Percentiles rank a stretch among this genome's conserved stretches.
Conservation (phyloP, 2,888 invertebrate genomes). For the Trilocha varians region DNA sequence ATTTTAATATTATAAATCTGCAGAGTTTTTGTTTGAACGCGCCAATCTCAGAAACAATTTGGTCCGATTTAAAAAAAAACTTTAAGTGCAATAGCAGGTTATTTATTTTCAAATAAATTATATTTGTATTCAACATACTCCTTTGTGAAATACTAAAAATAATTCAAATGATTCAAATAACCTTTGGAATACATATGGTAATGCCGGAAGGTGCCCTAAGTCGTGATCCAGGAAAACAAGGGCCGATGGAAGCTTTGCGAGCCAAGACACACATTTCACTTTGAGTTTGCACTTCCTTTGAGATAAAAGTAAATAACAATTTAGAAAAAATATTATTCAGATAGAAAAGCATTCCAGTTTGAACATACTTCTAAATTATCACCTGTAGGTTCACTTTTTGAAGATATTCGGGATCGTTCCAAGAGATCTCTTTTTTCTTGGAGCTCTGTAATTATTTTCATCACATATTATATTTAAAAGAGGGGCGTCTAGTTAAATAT, state of each 20-base stretch:
- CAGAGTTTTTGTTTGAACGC: too few species aligned
- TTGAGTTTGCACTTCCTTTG: conserved; percentile 22
- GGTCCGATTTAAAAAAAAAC: too few species aligned
- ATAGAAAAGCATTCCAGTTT: neutral
- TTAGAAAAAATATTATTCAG: too few species aligned
- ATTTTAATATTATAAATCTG: too few species aligned
- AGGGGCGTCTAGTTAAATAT: too few species aligned
- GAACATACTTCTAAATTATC: neutral
- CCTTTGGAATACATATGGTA: conserved; percentile 40
- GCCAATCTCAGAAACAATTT: too few species aligned
- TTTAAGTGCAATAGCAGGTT: too few species aligned
- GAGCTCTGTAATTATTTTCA: neutral
- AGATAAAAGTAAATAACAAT: conserved; percentile 6
- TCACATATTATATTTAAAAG: too few species aligned
- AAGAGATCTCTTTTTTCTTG: conserved; percentile 33
- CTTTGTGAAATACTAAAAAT: too few species aligned
- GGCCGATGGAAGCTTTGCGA: conserved; percentile 43
- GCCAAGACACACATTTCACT: conserved; percentile 29
- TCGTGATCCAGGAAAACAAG: conserved; percentile 32
- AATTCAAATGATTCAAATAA: neutral
- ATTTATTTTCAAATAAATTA: too few species aligned
- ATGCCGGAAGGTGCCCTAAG: conserved; percentile 44
- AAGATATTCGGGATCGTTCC: conserved; percentile 27
- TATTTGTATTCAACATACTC: too few species aligned
- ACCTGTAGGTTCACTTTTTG: conserved; percentile 28